Evolutionary conservation across 64 coral and sea anemone species (phyloP).

Genomic region (Cladopsammia gracilis): DNA sequence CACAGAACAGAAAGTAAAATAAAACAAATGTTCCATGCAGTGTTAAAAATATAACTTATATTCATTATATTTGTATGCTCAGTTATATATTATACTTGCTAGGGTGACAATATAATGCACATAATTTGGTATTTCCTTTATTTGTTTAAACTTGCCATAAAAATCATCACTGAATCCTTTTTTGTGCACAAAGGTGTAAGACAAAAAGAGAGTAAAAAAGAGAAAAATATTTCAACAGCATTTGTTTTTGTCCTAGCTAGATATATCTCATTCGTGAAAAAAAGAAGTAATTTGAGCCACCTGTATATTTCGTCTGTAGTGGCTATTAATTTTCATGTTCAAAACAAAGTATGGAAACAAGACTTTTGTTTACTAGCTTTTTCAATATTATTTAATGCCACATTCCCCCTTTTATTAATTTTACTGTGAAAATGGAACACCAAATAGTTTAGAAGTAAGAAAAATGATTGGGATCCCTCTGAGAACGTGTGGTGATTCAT

Average conservation of each 20-base stretch:
- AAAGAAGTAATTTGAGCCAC: not conserved
- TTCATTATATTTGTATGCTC: no score
- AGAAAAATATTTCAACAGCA: not conserved
- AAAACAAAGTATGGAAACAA: not conserved
- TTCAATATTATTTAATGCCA: not conserved
- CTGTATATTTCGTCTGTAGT: not conserved
- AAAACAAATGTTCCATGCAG: no score
- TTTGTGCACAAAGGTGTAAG: no score
- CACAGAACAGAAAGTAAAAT: no score
- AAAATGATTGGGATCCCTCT: no score
- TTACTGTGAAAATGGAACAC: not conserved
- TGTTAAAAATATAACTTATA: no score
- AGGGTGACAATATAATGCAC: no score
- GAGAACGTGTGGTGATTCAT: not conserved
- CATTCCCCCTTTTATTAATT: not conserved
- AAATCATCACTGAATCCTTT: no score
- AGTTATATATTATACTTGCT: no score
- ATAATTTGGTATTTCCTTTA: no score
- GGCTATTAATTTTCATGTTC: conserved; percentile 25
- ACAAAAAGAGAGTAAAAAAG: not conserved
- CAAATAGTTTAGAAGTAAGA: not conserved
- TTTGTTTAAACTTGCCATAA: no score
- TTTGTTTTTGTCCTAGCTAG: not conserved
- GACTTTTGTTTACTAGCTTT: conserved; percentile 32
- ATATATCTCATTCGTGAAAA: not conserved